Conservation (phyloP, 2,797 vertebrate genomes). For the Botia kubotai region DNA sequence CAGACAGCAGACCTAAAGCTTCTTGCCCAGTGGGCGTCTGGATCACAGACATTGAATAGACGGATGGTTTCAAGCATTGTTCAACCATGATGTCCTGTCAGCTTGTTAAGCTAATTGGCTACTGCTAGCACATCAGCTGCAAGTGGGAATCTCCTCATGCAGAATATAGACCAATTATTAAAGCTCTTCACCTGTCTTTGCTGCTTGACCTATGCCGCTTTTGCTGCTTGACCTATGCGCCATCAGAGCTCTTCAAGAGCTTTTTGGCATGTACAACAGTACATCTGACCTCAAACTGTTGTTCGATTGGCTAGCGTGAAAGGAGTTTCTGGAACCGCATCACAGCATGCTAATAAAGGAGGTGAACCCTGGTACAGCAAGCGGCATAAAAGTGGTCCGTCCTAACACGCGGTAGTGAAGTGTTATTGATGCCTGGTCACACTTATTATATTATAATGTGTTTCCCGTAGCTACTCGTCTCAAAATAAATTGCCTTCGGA, state of each 20-base stretch:
- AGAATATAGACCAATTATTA: slow-evolving; percentile 54
- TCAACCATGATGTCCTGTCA: slow-evolving; percentile 56
- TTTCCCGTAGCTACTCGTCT: background rate
- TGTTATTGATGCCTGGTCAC: background rate
- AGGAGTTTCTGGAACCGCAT: background rate
- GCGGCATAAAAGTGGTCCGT: background rate
- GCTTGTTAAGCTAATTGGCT: slow-evolving; percentile 63
- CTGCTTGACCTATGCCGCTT: too few species aligned
- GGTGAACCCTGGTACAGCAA: background rate
- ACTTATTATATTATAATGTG: background rate
- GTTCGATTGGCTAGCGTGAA: background rate
- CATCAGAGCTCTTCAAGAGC: background rate
- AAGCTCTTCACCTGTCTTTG: slow-evolving; percentile 53
- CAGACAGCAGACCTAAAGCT: slow-evolving; percentile 23
- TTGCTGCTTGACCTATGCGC: slow-evolving; percentile 9
- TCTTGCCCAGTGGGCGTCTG: slow-evolving; percentile 25
- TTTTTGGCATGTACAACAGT: background rate
- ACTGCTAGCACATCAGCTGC: slow-evolving; percentile 41
- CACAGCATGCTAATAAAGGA: background rate
- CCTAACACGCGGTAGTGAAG: background rate
- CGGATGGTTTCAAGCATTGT: slow-evolving; percentile 31
- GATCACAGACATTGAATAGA: slow-evolving; percentile 35
- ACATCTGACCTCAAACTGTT: background rate
- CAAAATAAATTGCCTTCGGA: background rate
- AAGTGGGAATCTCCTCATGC: slow-evolving; percentile 41